phyloP scores from a whole-genome alignment of 2,113 vertebrate species.

The Axis porcinus region DNA sequence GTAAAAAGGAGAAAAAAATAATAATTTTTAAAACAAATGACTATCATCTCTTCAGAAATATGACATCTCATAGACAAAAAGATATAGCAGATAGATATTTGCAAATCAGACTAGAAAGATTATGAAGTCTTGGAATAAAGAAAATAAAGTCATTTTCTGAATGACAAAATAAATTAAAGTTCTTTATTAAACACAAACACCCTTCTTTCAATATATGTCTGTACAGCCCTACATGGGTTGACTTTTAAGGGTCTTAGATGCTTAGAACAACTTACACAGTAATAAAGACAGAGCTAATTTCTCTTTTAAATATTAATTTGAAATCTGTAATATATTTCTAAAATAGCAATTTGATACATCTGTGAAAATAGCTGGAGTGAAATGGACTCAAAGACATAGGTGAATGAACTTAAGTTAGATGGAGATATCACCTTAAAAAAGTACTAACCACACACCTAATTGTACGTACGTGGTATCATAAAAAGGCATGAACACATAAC shows the following conservation, averaged over 20 bases:
- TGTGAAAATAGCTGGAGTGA: not conserved
- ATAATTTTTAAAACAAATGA: not conserved
- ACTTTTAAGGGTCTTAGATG: not conserved
- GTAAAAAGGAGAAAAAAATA: conserved; percentile 43
- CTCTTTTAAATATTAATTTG: not conserved
- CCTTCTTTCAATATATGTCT: not conserved
- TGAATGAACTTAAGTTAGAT: not conserved
- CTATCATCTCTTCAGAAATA: not conserved
- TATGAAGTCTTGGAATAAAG: not conserved
- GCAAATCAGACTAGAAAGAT: not conserved
- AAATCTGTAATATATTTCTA: not conserved
- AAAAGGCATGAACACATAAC: not conserved
- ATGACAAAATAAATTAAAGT: not conserved
- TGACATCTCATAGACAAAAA: not conserved
- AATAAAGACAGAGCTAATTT: not conserved
- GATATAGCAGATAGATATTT: not conserved
- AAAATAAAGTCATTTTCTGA: not conserved
- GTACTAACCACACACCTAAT: not conserved
- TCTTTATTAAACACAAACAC: not conserved
- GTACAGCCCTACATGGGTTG: not conserved
- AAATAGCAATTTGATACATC: not conserved
- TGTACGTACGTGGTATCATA: not conserved
- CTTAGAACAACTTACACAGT: not conserved
- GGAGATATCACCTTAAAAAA: not conserved
- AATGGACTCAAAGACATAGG: not conserved